Evolutionary conservation across 2,888 invertebrate species (phyloP).

Genomic region (Apocheima hispidaria): DNA sequence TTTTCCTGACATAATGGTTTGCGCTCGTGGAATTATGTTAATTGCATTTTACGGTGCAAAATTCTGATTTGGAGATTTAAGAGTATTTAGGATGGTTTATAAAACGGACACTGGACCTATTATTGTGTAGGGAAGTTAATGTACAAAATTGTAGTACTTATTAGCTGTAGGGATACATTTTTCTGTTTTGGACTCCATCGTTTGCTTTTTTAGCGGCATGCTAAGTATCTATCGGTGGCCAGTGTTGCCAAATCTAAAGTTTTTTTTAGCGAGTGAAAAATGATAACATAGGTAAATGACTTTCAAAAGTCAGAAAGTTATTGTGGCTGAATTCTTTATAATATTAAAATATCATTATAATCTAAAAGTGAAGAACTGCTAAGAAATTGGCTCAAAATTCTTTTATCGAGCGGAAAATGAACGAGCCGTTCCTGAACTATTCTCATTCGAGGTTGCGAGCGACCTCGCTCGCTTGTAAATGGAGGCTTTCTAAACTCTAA

Average conservation of each 20-base stretch:
- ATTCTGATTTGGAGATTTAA: slow-evolving; percentile 12
- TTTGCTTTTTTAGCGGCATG: too few species aligned
- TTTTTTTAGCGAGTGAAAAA: too few species aligned
- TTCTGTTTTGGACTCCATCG: too few species aligned
- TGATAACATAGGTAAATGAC: too few species aligned
- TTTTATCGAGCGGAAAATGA: slow-evolving; percentile 50
- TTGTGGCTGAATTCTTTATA: too few species aligned
- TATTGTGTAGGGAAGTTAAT: neutral
- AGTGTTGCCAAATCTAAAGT: too few species aligned
- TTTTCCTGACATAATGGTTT: slow-evolving; percentile 27
- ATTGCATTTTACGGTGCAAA: slow-evolving; percentile 29
- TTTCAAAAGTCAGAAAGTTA: too few species aligned
- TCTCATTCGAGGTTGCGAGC: slow-evolving; percentile 28
- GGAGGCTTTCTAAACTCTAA: slow-evolving; percentile 20
- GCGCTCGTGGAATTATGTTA: slow-evolving; percentile 29
- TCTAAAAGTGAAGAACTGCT: slow-evolving; percentile 39
- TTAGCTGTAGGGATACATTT: too few species aligned
- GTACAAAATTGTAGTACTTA: neutral
- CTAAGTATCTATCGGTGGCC: too few species aligned
- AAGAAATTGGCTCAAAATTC: slow-evolving; percentile 48
- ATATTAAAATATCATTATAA: too few species aligned
- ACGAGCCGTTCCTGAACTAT: slow-evolving; percentile 47
- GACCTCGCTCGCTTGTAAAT: slow-evolving; percentile 16
- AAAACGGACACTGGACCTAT: neutral
- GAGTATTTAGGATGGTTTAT: slow-evolving; percentile 4